phyloP scores from a whole-genome alignment of 1,140 invertebrate genomes.

The Adoxophyes honmai region DNA sequence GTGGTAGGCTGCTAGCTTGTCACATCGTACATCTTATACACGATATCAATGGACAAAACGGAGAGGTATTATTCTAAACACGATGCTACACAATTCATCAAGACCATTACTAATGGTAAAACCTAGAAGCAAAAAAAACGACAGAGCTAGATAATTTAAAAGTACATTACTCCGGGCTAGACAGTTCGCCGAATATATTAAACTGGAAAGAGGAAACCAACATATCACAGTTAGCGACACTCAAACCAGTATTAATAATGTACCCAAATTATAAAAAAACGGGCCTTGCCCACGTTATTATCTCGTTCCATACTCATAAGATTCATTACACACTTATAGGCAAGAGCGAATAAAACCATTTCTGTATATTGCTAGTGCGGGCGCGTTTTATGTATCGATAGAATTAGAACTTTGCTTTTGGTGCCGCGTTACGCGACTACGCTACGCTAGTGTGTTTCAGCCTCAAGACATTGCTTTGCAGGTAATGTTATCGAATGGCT shows the following conservation, averaged over 20 bases:
- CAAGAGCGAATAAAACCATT: slow-evolving; percentile 66
- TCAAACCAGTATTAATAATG: slow-evolving; percentile 5
- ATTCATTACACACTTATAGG: slow-evolving; percentile 72
- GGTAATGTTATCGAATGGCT: too few relatives aligned
- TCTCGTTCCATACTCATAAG: slow-evolving; percentile 59
- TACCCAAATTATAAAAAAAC: slow-evolving; percentile 44
- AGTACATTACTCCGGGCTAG: background rate
- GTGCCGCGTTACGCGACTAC: too few relatives aligned
- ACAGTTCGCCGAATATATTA: slow-evolving; percentile 1
- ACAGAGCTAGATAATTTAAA: too few relatives aligned
- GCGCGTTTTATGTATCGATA: slow-evolving; percentile 40
- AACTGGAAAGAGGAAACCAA: background rate
- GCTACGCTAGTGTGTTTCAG: too few relatives aligned
- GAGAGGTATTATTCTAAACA: too few relatives aligned
- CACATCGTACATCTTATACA: too few relatives aligned
- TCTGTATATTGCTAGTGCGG: slow-evolving; percentile 50
- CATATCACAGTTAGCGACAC: background rate
- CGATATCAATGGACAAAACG: too few relatives aligned
- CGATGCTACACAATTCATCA: too few relatives aligned
- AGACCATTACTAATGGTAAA: too few relatives aligned
- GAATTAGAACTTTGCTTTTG: slow-evolving; percentile 1
- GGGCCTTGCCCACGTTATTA: slow-evolving; percentile 63
- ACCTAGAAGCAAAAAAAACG: too few relatives aligned
- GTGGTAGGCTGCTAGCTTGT: too few relatives aligned
- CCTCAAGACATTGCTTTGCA: too few relatives aligned